A percentile compares a stretch with the other conserved stretches of the same genome.
These are phyloP conservation scores for Aphidius ervi DNA, from an alignment of 1,140 invertebrate species.

Conservation along the genomic window DNA sequence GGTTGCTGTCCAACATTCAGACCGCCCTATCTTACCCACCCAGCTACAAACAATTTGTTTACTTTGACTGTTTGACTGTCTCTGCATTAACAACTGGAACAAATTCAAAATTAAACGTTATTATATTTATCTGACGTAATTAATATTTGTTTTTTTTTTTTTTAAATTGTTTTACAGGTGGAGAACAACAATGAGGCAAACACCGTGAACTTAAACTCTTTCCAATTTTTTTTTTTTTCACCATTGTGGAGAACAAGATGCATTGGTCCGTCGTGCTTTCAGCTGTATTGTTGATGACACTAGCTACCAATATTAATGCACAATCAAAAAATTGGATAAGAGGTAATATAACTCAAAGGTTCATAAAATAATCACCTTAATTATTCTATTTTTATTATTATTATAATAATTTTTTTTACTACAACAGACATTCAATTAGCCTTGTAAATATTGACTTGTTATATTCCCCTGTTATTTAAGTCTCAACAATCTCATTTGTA, in stretches of 20 bases:
- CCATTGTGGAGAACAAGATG: not conserved
- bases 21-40: conserved; percentile 21
- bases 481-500: not conserved
- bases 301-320: not conserved
- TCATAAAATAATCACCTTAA: no score
- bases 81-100: not conserved
- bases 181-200: not conserved
- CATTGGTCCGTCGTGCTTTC: conserved; percentile 4
- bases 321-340: conserved; percentile 2
- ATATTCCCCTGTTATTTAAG: not conserved
- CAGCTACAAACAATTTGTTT: conserved; percentile 12
- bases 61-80: not conserved
- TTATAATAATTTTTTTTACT: no score
- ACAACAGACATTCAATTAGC: conserved; percentile 6
- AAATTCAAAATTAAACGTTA: not conserved
- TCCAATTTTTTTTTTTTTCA: not conserved
- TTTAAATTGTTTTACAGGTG: not conserved
- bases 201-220: no score
- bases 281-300: not conserved
- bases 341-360: no score
- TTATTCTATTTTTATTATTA: no score
- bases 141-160: no score
- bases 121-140: no score
- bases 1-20: conserved; percentile 9
- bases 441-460: conserved; percentile 15